phyloP scores from a whole-genome alignment of 2,888 invertebrate species.

The Empis stercorea region DNA sequence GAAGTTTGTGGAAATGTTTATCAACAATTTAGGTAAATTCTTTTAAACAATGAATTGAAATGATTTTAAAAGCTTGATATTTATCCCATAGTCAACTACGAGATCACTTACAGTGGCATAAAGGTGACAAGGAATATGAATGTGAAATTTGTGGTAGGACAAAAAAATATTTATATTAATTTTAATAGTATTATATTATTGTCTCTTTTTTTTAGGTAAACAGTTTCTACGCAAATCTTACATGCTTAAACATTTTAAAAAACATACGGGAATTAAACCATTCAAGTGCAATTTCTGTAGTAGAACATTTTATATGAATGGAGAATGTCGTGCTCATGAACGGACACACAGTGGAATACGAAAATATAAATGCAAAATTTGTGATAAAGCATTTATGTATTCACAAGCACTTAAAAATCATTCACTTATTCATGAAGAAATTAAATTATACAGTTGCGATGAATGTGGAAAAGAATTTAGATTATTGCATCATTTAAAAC shows the following conservation, averaged over 20 bases:
- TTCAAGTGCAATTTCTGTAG: not conserved
- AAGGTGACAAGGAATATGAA: slow-evolving; percentile 21
- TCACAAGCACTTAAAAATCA: slow-evolving; percentile 28
- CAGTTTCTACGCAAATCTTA: slow-evolving; percentile 28
- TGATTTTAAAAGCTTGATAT: too few species aligned
- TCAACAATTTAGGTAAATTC: slow-evolving; percentile 23
- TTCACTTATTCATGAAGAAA: slow-evolving; percentile 28
- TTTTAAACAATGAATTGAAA: slow-evolving; percentile 16
- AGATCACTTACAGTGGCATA: slow-evolving; percentile 28
- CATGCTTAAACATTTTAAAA: slow-evolving; percentile 25
- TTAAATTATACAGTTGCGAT: slow-evolving; percentile 27
- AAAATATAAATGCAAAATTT: not conserved
- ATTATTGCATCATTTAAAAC: slow-evolving; percentile 29
- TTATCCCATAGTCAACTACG: not conserved
- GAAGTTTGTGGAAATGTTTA: slow-evolving; percentile 31
- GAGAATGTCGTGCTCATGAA: not conserved
- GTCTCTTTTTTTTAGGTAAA: slow-evolving; percentile 12
- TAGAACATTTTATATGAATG: not conserved
- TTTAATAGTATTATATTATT: not conserved
- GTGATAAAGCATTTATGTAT: slow-evolving; percentile 15
- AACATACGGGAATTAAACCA: slow-evolving; percentile 17
- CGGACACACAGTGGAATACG: not conserved
- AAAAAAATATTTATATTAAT: not conserved
- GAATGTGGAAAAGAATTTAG: slow-evolving; percentile 31
- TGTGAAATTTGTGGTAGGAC: slow-evolving; percentile 25